phyloP scores from a whole-genome alignment of 1,140 invertebrate species.

The Bombus vancouverensis region DNA sequence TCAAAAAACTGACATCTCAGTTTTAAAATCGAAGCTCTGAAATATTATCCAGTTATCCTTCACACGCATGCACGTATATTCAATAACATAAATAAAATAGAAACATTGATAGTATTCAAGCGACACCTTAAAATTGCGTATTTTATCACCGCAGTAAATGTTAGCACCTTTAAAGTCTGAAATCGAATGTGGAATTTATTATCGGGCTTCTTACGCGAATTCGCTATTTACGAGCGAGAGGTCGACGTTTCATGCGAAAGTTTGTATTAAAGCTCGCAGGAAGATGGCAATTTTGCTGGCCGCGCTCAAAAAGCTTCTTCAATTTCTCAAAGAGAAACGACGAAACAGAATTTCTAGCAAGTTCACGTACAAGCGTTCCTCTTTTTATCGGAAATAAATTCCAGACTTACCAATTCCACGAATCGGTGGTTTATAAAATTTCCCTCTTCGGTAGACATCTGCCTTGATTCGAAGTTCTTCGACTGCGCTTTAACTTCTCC shows the following conservation, averaged over 20 bases:
- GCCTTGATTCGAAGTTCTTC: neutral
- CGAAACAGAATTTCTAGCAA: neutral
- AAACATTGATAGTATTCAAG: neutral
- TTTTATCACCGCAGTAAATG: neutral
- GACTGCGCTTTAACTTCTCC: neutral
- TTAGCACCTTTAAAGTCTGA: neutral
- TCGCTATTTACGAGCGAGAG: neutral
- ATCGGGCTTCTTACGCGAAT: neutral
- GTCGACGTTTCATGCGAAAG: neutral
- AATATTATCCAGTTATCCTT: no score
- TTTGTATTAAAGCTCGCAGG: slow-evolving; percentile 19
- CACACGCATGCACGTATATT: no score
- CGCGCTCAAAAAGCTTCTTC: no score
- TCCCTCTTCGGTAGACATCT: neutral
- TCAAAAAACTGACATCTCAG: no score
- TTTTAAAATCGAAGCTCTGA: no score
- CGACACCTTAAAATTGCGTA: neutral
- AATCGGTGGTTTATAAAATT: neutral
- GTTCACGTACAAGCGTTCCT: neutral
- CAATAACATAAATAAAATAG: neutral
- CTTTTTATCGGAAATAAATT: neutral
- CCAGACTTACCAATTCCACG: neutral
- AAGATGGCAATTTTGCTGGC: neutral
- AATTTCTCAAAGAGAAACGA: neutral
- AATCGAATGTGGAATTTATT: neutral